These are phyloP conservation scores for Heterodera filipjevi DNA, from an alignment of 2,888 invertebrate genomes.

Conservation along the genomic window DNA sequence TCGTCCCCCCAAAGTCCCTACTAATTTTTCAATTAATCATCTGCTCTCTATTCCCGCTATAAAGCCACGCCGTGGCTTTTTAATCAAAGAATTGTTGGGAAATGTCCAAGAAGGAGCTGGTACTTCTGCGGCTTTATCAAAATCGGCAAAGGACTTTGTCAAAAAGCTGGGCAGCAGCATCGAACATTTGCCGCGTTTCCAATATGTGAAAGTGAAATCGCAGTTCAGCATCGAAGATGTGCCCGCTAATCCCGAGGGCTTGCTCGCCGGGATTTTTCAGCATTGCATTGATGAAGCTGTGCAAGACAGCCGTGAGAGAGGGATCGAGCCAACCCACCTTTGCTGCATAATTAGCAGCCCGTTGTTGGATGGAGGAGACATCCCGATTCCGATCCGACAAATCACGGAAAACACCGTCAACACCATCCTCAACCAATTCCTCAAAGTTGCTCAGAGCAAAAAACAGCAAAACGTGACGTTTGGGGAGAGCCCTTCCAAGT, in stretches of 20 bases:
- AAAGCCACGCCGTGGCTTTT: background rate
- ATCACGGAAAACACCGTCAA: background rate
- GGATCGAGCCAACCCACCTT: background rate
- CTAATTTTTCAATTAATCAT: background rate
- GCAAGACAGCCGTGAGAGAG: background rate
- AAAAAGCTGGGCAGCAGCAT: background rate
- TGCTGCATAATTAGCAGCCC: background rate
- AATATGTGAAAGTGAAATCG: background rate
- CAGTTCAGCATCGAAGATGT: conserved; percentile 8
- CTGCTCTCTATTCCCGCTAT: background rate
- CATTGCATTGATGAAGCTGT: background rate
- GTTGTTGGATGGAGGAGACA: background rate
- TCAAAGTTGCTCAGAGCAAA: background rate
- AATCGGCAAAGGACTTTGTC: background rate
- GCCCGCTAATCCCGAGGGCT: background rate
- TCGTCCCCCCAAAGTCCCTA: too few species aligned
- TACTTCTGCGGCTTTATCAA: background rate
- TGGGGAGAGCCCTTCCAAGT: background rate
- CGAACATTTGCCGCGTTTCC: background rate
- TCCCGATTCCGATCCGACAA: background rate
- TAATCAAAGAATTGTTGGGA: background rate
- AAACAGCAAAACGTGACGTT: background rate
- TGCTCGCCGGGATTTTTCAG: background rate
- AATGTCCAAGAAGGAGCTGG: too few species aligned
- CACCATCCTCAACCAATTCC: conserved; percentile 1